Evolutionary conservation across 2,888 invertebrate species (phyloP), one percentile per base, ranked within the genome.

Genomic region (Apamea sordens): DNA sequence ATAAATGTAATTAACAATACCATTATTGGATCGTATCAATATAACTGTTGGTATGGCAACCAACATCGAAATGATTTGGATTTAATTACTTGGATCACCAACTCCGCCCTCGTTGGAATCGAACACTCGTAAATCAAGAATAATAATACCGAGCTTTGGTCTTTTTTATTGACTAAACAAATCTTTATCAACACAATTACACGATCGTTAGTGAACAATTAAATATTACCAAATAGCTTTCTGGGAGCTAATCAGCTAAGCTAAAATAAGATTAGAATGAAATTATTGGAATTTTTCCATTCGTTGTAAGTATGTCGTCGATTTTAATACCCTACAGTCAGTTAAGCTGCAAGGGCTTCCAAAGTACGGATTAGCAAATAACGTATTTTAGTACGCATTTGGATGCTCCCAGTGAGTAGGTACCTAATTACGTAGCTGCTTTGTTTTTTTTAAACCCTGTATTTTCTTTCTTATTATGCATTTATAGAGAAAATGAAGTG

Each of bases 171-270:
- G 92, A 92, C 91, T 92, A 94, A 95, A 95, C 95, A 95, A 95
- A 95, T 94, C 93, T 95, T 95, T 95, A 96, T 96, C 94, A 94
- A 94, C 91, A 92, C 95, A 95, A 96, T 96, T 96, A 96, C 96
- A 96, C 88, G 95, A 94, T 95, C 94, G 95, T 95, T 95, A 95
- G 93, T 88, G 86, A 92, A 92, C 92, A 92, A 93, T 94, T 93
- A 94, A 92, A 94, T 92, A 93, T 92, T 90, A 91, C 90, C 89
- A 91, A 92, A 93, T 92, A 90, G 90, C 82, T 90, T 92, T 92
- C 68, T 90, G 88, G 85, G 82, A 89, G 90, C 87, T 86, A 81
- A 86, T 86, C 83, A 78, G 84, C 75, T 67, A 65, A 68, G 59
- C 64, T 71, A 78, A 77, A 79, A 79, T 73, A n/a, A 75, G 36